Conservation (phyloP, 1,140 invertebrate species). For the Monochamus saltuarius region DNA sequence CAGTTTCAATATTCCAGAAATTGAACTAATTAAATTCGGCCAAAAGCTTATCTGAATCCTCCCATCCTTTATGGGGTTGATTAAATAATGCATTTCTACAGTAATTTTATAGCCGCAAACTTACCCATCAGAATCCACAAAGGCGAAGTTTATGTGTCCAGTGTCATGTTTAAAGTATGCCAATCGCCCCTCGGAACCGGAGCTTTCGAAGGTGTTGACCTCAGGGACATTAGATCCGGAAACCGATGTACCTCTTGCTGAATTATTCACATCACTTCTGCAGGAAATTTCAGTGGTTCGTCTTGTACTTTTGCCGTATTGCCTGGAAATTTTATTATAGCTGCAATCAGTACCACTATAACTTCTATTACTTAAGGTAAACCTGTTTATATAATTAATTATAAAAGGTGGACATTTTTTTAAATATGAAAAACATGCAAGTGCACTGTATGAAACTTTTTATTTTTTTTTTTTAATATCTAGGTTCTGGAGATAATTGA, state of each 20-base stretch:
- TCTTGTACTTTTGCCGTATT: background rate
- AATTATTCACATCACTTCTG: slow-evolving; percentile 10
- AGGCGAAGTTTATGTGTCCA: slow-evolving; percentile 36
- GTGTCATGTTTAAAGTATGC: slow-evolving; percentile 32
- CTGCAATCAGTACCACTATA: background rate
- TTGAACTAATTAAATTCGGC: no score
- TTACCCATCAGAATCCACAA: slow-evolving; percentile 36
- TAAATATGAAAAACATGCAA: background rate
- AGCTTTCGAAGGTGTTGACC: background rate
- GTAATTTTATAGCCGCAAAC: slow-evolving; percentile 5
- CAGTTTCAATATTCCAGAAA: no score
- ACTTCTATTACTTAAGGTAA: background rate
- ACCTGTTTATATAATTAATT: no score
- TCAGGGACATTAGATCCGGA: background rate
- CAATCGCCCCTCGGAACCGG: slow-evolving; percentile 5
- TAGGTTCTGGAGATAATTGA: no score
- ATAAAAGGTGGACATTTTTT: background rate
- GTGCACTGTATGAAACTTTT: background rate
- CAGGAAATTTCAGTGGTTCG: background rate
- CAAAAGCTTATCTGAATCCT: background rate
- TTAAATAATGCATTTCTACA: background rate
- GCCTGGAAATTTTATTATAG: background rate
- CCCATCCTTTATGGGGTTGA: background rate
- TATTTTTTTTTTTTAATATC: no score
- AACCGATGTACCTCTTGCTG: slow-evolving; percentile 1